phyloP scores from a whole-genome alignment of 2,888 invertebrate genomes.

The Perithous albicinctus region DNA sequence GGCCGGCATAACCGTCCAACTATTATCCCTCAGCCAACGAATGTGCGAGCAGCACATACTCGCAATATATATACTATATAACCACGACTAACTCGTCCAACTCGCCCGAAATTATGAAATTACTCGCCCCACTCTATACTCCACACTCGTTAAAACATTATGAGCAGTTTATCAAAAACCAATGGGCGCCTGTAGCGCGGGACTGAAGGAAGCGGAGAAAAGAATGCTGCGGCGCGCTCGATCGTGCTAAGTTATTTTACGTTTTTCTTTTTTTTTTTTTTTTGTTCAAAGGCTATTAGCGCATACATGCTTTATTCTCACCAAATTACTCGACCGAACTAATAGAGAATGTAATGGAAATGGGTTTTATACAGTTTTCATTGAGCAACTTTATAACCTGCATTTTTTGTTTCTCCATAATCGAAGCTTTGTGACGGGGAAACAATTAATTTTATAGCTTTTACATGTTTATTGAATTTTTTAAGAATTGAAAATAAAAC shows the following conservation, averaged over 20 bases:
- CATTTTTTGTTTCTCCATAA: too few species aligned
- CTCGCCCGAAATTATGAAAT: constrained; percentile 81
- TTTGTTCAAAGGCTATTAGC: not conserved
- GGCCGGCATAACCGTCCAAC: constrained; percentile 84
- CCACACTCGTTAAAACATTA: constrained; percentile 81
- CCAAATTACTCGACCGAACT: not conserved
- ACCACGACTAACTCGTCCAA: constrained; percentile 67
- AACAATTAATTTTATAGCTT: too few species aligned
- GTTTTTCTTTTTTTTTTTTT: too few species aligned
- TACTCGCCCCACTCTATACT: constrained; percentile 71
- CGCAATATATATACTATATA: constrained; percentile 23
- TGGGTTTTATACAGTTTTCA: too few species aligned
- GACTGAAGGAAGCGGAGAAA: not conserved
- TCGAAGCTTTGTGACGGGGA: too few species aligned
- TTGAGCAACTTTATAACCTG: too few species aligned
- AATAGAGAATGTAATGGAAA: not conserved
- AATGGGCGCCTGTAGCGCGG: constrained; percentile 39
- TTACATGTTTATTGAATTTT: too few species aligned
- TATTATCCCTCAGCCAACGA: constrained; percentile 78
- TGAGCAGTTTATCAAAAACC: constrained; percentile 80
- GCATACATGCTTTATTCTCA: not conserved
- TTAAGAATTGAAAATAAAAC: too few species aligned
- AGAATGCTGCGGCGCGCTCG: constrained; percentile 13
- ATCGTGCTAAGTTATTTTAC: constrained; percentile 12
- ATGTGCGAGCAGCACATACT: constrained; percentile 55